Base-by-base conservation (phyloP, 2,888 invertebrate genomes). In the Parochlus steinenii region DNA sequence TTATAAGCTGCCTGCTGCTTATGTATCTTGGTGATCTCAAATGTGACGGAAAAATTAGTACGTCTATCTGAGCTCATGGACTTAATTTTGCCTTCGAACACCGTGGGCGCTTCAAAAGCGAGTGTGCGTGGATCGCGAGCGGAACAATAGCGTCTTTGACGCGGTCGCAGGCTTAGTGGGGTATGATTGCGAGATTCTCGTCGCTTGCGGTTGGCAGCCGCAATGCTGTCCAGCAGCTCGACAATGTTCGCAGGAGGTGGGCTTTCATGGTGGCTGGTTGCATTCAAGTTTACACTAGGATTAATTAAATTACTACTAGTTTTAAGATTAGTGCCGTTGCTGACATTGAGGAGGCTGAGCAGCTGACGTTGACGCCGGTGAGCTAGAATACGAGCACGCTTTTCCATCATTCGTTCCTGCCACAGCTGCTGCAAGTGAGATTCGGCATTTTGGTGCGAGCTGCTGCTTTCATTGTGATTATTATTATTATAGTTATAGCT, bases 41-140 rank as follows among this genome's bases (percentile, higher is more conserved):
- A 72, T 40, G 73, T 70, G 44, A 71, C 74, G 42, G 69, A 67
- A 55, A 72, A 74, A 47, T 67, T 68, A 37, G 62, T 58, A 32
- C 64, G 63, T 32, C 67, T 61, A 45, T 63, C 58, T 35, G 65
- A 59, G 44, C 69, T 68, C 64, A 69, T 68, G 44, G 73, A 72
- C 42, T 69, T 59, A 39, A 69, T 72, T 49, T 69, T 70, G 40
- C 72, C 75, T 52, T 66, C 65, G 53, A 76, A 71, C 31, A 76
- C 71, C 36, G 71, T 71, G 43, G 70, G 68, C 42, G 74, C 73
- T 42, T 65, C 59, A 53, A 60, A 72, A 15, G 74, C 73, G 46
- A 74, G 61, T 48, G 71, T 67, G 31, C 69, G 66, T 38, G 73
- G 66, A 60, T 74, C 72, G 45, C 66, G 63, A 42, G 68, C 67